Base-by-base conservation (phyloP, 2,797 vertebrate genomes). In the Choloepus didactylus region DNA sequence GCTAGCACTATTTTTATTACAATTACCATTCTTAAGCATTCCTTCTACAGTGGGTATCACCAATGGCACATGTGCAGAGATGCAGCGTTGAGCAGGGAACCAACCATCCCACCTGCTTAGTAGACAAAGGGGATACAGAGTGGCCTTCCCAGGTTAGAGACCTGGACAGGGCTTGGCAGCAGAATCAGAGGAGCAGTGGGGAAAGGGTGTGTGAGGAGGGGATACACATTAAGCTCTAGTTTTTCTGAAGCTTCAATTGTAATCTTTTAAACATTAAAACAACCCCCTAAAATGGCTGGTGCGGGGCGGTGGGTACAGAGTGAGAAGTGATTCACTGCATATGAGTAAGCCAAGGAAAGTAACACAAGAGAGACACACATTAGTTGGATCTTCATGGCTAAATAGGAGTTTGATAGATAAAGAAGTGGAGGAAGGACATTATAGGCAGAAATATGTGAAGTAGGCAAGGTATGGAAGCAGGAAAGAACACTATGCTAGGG, bases 231-330 rank as follows among this genome's bases (percentile, higher is more conserved):
- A 59, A 80, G 21, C 54, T 83, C 51, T 21, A 56, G 7, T 27
- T 27, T 72, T 89, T 81, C 72, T 29, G 3, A 92, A 91, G 59
- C 25, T 95, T 81, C 35, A 27, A 72, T 2, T 85, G 64, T 51
- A 88, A 95, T 85, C 59, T 86, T 88, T 67, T 44, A 95, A 97
- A 93, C n/a, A 87, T 54, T 31, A 93, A 84, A 90, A 90, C 9
- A 81, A 54, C n/a, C 35, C 87, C 23, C 8, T 84, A 80, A 87
- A 80, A 84, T 4, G 95, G 59, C 51, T 69, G 41, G 41, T 80
- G 31, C 38, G 59, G 18, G 18, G 56, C 18, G 19, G 56, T 56
- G 19, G 56, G 46, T 76, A 89, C 6, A 80, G 49, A 25, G 16
- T 95, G 38, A 87, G 77, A 85, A 88, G 15, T 87, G 35, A 92